Evolutionary conservation across 1,140 invertebrate genomes (phyloP).

Genomic region (Drosophila nigromelanica): DNA sequence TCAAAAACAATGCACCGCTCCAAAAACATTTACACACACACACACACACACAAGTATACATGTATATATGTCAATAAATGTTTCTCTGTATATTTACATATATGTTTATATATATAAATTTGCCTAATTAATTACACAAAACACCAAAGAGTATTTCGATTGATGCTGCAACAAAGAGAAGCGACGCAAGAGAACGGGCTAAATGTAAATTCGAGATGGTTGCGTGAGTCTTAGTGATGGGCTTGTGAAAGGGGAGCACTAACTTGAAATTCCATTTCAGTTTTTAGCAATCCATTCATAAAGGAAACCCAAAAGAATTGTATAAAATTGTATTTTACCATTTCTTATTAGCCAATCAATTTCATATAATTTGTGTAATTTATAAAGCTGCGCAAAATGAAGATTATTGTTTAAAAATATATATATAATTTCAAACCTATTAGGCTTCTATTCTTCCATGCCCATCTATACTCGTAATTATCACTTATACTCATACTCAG

Average conservation of each 20-base stretch:
- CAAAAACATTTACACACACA: background rate
- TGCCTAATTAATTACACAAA: slow-evolving; percentile 79
- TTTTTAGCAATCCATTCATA: too few species aligned
- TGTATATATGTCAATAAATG: background rate
- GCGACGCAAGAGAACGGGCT: slow-evolving; percentile 3
- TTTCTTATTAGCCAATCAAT: too few species aligned
- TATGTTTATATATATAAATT: slow-evolving; percentile 61
- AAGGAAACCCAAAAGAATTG: too few species aligned
- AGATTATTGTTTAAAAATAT: too few species aligned
- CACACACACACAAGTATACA: slow-evolving; percentile 2
- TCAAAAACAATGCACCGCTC: slow-evolving; percentile 47
- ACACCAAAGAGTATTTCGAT: slow-evolving; percentile 43
- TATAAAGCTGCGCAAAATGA: too few species aligned
- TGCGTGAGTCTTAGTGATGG: slow-evolving; percentile 12
- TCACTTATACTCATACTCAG: too few species aligned
- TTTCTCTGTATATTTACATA: slow-evolving; percentile 1
- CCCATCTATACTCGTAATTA: too few species aligned
- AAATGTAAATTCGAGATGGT: slow-evolving; percentile 23
- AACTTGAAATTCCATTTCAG: too few species aligned
- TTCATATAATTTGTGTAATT: too few species aligned
- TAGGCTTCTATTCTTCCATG: too few species aligned
- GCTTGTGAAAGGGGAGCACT: background rate
- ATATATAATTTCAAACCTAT: too few species aligned
- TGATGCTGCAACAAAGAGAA: slow-evolving; percentile 16
- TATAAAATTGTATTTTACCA: too few species aligned